A percentile compares a stretch with the other conserved stretches of the same genome.
Evolutionary conservation across 2,888 invertebrate genomes (phyloP).

Genomic region (Drosophila incognita): DNA sequence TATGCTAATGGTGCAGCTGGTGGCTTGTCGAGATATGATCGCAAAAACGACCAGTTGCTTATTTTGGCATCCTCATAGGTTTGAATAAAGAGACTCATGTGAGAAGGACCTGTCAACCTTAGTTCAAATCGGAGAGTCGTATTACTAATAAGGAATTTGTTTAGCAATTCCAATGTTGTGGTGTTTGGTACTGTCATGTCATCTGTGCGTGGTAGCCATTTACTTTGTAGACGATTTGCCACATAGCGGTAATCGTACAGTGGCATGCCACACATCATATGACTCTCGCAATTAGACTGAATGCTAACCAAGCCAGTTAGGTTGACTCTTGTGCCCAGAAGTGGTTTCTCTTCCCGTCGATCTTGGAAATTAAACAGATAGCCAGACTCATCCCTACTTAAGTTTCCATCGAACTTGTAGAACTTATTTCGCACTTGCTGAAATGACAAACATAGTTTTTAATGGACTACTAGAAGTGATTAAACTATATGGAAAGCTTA

Average conservation of each 20-base stretch:
- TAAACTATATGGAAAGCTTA: slow-evolving; percentile 66
- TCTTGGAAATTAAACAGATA: slow-evolving; percentile 85
- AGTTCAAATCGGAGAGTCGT: slow-evolving; percentile 66
- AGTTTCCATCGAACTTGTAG: slow-evolving; percentile 79
- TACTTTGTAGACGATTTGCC: slow-evolving; percentile 40
- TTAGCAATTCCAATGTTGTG: slow-evolving; percentile 61
- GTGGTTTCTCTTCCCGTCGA: slow-evolving; percentile 55
- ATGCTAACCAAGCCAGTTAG: slow-evolving; percentile 60
- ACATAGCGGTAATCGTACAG: slow-evolving; percentile 72
- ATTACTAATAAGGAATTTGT: slow-evolving; percentile 47
- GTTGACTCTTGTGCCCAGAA: slow-evolving; percentile 54
- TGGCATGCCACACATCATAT: slow-evolving; percentile 80
- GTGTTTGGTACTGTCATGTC: slow-evolving; percentile 54
- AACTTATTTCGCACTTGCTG: slow-evolving; percentile 85
- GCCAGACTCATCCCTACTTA: slow-evolving; percentile 85
- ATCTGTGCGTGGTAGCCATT: slow-evolving; percentile 69
- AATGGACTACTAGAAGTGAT: background rate
- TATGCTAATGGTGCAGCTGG: slow-evolving; percentile 66
- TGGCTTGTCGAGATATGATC: slow-evolving; percentile 58
- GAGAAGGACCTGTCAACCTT: slow-evolving; percentile 69
- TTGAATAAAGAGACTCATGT: slow-evolving; percentile 75
- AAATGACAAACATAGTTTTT: background rate
- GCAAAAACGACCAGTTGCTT: slow-evolving; percentile 75
- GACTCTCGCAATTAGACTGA: slow-evolving; percentile 58
- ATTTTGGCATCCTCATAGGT: slow-evolving; percentile 68